These are phyloP conservation scores for Sebastiscus tertius DNA, from an alignment of 2,797 vertebrate genomes.

Conservation along the genomic window DNA sequence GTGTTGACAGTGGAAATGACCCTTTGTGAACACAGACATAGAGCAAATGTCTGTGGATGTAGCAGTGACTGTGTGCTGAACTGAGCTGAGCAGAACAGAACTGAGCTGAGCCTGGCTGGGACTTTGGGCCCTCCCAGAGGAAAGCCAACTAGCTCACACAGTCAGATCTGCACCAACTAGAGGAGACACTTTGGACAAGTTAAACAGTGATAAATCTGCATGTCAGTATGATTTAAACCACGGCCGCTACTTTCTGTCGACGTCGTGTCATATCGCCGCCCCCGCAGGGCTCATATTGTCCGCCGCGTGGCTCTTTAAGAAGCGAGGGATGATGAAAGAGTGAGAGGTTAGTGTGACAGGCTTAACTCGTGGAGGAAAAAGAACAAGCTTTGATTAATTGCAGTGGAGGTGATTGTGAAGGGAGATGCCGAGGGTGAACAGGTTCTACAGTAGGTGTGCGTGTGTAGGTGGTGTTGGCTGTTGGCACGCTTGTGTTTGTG, in stretches of 20 bases:
- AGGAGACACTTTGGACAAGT: constrained; percentile 84
- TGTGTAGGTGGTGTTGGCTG: constrained; percentile 28
- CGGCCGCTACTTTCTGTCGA: constrained; percentile 72
- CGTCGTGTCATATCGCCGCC: constrained; percentile 75
- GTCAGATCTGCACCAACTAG: constrained; percentile 81
- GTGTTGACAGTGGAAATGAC: background rate
- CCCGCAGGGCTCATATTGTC: constrained; percentile 74
- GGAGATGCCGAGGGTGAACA: constrained; percentile 60
- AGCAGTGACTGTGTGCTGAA: constrained; percentile 11
- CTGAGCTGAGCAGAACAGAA: constrained; percentile 43
- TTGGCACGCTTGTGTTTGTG: constrained; percentile 39
- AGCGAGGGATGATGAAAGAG: constrained; percentile 79
- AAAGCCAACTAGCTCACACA: constrained; percentile 63
- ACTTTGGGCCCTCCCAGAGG: constrained; percentile 53
- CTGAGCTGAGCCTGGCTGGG: constrained; percentile 49
- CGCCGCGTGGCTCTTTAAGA: constrained; percentile 73
- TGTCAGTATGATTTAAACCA: constrained; percentile 82
- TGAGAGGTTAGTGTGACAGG: constrained; percentile 78
- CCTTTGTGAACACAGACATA: background rate
- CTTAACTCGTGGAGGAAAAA: constrained; percentile 68
- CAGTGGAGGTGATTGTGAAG: constrained; percentile 69
- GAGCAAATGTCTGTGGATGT: background rate
- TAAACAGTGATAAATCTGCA: constrained; percentile 85
- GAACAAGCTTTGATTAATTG: constrained; percentile 82
- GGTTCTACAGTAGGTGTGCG: constrained; percentile 45